These are phyloP conservation scores for Sinonovacula constricta DNA, from an alignment of 1,140 invertebrate species.

Conservation along the genomic window DNA sequence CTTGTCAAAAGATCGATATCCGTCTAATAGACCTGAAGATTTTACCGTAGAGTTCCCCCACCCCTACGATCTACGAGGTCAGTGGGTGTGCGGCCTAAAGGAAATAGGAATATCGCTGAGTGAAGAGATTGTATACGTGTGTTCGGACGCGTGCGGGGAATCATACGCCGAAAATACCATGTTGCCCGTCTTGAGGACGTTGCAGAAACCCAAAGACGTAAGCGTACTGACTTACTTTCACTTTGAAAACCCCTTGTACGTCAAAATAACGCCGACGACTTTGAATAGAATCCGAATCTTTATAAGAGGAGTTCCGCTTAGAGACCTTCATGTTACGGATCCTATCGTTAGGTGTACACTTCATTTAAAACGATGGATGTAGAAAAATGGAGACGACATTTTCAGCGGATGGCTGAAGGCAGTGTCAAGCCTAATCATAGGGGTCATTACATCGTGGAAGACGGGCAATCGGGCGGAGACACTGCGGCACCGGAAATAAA, in stretches of 20 bases:
- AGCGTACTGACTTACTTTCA: not conserved
- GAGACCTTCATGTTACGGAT: not conserved
- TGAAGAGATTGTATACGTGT: conserved; percentile 15
- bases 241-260: conserved; percentile 4
- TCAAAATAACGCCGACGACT: not conserved
- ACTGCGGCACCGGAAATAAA: not conserved
- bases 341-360: not conserved
- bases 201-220: conserved; percentile 6
- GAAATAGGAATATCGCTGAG: conserved; percentile 2
- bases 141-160: conserved; percentile 15
- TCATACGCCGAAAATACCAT: conserved; percentile 8
- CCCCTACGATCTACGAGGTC: conserved; percentile 5
- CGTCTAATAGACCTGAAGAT: not conserved
- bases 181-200: not conserved
- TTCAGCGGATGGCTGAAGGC: conserved; percentile 1
- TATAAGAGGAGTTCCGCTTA: not conserved
- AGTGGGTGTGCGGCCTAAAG: conserved; percentile 4
- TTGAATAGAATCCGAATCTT: conserved; percentile 1
- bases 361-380: conserved; percentile 10
- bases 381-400: conserved; percentile 8
- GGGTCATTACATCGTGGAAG: not conserved
- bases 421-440: conserved; percentile 2
- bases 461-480: not conserved
- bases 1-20: not conserved
- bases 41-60: not conserved